These are phyloP conservation scores for Pseudoips prasinana DNA, from an alignment of 2,888 invertebrate species.

Conservation along the genomic window DNA sequence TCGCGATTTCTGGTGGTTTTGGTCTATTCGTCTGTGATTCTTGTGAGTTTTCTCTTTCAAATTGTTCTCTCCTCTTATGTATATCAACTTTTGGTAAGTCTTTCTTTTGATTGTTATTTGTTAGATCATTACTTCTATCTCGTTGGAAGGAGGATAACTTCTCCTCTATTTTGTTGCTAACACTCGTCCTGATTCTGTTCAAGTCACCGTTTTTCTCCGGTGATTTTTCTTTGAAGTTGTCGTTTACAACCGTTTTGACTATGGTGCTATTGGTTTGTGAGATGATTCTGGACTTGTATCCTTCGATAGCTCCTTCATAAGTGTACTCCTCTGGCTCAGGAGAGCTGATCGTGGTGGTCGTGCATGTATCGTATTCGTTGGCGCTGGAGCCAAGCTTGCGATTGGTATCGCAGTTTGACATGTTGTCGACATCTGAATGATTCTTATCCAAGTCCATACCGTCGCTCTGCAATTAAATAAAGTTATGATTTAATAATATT, in stretches of 20 bases:
- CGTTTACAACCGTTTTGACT: constrained; percentile 68
- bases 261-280: constrained; percentile 79
- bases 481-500: neutral
- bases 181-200: constrained; percentile 73
- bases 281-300: constrained; percentile 90
- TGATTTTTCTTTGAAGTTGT: constrained; percentile 73
- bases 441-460: constrained; percentile 81
- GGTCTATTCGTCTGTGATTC: constrained; percentile 76
- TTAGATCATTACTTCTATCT: constrained; percentile 66
- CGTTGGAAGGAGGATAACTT: constrained; percentile 83
- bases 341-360: constrained; percentile 85
- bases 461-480: constrained; percentile 77
- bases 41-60: constrained; percentile 86
- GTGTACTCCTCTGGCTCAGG: constrained; percentile 91
- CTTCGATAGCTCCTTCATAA: constrained; percentile 93
- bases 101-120: constrained; percentile 76
- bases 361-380: constrained; percentile 86
- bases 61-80: constrained; percentile 90
- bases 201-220: constrained; percentile 70
- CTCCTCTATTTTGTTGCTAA: constrained; percentile 84
- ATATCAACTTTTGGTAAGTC: constrained; percentile 91
- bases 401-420: constrained; percentile 70
- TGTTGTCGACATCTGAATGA: constrained; percentile 77
- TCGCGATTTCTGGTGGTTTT: constrained; percentile 83
- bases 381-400: constrained; percentile 77